Evolutionary conservation across 2,888 invertebrate genomes (phyloP), one percentile per base, ranked within the genome.

Genomic region (Ceraclea dissimilis): DNA sequence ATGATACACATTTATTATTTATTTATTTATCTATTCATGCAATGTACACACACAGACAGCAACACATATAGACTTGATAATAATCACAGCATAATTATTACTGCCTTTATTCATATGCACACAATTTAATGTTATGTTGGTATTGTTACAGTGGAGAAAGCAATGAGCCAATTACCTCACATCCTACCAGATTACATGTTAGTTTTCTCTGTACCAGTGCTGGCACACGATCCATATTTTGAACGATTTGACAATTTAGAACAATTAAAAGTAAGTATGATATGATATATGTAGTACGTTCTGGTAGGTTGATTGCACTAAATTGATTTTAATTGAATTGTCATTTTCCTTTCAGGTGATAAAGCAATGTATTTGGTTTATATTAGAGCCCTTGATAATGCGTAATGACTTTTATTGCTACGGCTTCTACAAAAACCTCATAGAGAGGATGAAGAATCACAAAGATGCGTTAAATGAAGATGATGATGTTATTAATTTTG

Each of bases 121-220:
- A n/a, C n/a, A n/a, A n/a, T n/a, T n/a, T n/a, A n/a, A n/a, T n/a
- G n/a, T 26, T 26, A 26, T 26, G 26, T 26, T 26, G 4, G 39
- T 31, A 8, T 31, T 13, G 13, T 58, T 61, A 6, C 77, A 75
- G 81, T 83, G 64, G 87, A 87, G 66, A 83, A 83, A 61, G 86
- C 86, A 0, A 76, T 85, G 68, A 79, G 84, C 63, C 90, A 92
- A 75, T 74, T 92, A 68, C 86, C 90, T 43, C 89, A 90, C 71
- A 91, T 93, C 70, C 78, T 96, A 72, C 97, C 98, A 53, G 98
- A 98, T 76, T 97, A 96, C 71, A 94, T 95, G 87, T 76, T 98
- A 67, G 93, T 95, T 63, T 97, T 96, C 74, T 91, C 94, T n/a
- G 88, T 97, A 64, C 93, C 97, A 50, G 84, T 98, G 52, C 79